Base-by-base conservation (phyloP, 2,888 invertebrate species). In the Thymelicus acteon region DNA sequence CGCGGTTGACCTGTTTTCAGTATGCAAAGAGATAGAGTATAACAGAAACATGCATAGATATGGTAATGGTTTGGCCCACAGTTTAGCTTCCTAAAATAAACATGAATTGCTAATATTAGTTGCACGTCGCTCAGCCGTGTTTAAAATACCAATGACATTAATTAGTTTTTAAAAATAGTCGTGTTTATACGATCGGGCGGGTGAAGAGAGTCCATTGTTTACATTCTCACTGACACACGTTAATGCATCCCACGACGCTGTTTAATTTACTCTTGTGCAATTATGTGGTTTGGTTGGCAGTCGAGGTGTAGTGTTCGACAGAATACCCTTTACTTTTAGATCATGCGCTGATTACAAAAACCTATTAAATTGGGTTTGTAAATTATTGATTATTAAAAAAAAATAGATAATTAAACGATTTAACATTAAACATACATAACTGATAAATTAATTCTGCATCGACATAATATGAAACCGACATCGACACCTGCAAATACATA, bases 121-220 rank as follows among this genome's bases (percentile, higher is more conserved):
- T 31, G 15, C 37, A 49, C 48, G 60, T 40, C 24, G 19, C 31
- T 15, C 15, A 39, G 60, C 39, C 60, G 37, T 58, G 60, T 67
- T 67, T 60, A 67, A 60, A 67, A 58, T 67, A 52, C 60, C 48
- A 52, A 40, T 49, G 60, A 60, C 49, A 49, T 19, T 60, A 67
- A 60, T 60, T 67, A 48, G 60, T 60, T 67, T 60, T 67, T 61
- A 67, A 61, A 61, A 67, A 67, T 67, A 67, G 52, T 37, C 15
- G 60, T 67, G 67, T 67, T 67, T 60, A 67, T 52, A 60, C 49
- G 49, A 52, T 7, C 49, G n/a, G n/a, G 40, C 8, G 7, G n/a
- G 13, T 37, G 52, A 7, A 15, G 67, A 48, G 40, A 61, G 44
- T 60, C 24, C 13, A 67, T 67, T 67, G 67, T 67, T 67, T 61